Conservation (phyloP, 2,888 invertebrate species). For the Eretmocerus hayati region DNA sequence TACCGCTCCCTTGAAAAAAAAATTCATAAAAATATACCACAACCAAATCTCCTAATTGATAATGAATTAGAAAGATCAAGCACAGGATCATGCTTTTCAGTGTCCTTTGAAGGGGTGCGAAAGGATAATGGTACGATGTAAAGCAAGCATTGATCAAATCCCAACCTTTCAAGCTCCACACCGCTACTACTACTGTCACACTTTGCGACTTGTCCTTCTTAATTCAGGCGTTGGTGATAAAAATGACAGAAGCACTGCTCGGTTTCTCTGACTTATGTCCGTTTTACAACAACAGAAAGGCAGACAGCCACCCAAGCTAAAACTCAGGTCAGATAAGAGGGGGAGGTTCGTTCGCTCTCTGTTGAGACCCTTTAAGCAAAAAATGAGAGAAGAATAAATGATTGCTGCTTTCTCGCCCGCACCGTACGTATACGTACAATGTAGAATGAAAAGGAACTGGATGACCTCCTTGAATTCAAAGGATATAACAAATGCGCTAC, state of each 20-base stretch:
- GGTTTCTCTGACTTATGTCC: constrained; percentile 45
- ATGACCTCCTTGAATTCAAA: constrained; percentile 38
- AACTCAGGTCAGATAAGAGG: constrained; percentile 1
- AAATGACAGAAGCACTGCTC: constrained; percentile 47
- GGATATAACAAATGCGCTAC: constrained; percentile 47
- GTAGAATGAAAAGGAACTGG: too few relatives aligned
- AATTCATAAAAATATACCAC: too few relatives aligned
- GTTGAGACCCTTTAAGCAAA: too few relatives aligned
- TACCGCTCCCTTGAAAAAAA: not conserved
- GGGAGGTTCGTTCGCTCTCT: constrained; percentile 12
- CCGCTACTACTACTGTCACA: too few relatives aligned
- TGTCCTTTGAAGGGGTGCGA: not conserved
- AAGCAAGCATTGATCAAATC: too few relatives aligned
- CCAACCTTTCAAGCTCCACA: too few relatives aligned
- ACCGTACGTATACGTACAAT: too few relatives aligned
- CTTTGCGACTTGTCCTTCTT: constrained; percentile 40
- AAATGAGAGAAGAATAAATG: constrained; percentile 46
- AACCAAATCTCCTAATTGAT: too few relatives aligned
- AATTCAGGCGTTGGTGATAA: constrained; percentile 46
- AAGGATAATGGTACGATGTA: too few relatives aligned
- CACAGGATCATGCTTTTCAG: too few relatives aligned
- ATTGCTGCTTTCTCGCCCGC: too few relatives aligned
- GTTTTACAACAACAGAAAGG: constrained; percentile 33
- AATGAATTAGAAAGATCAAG: too few relatives aligned
- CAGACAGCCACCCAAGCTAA: not conserved